Evolutionary conservation across 1,140 invertebrate species (phyloP).

Genomic region (Panagrolaimus sp.): DNA sequence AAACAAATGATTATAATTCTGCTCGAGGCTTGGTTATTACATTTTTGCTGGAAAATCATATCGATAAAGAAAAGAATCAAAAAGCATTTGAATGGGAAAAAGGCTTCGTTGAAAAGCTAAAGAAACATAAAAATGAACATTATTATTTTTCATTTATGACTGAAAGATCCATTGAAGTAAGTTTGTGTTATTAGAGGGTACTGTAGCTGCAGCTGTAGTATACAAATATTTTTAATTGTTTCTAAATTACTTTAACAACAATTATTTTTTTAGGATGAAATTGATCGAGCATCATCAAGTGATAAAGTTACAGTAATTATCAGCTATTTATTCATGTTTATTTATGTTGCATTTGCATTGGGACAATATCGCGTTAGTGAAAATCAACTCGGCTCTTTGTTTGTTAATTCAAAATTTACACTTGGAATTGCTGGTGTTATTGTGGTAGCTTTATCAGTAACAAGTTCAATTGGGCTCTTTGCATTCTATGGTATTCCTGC

Average conservation of each 20-base stretch:
- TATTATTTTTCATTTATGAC: constrained; percentile 80
- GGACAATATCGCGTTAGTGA: constrained; percentile 73
- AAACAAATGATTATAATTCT: constrained; percentile 66
- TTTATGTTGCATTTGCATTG: constrained; percentile 84
- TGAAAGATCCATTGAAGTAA: constrained; percentile 42
- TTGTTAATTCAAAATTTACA: constrained; percentile 76
- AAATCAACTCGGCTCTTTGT: constrained; percentile 61
- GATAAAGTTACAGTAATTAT: constrained; percentile 85
- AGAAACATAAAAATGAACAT: constrained; percentile 74
- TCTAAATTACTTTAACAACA: no score
- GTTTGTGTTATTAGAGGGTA: no score
- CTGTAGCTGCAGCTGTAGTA: no score
- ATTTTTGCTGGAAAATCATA: constrained; percentile 68
- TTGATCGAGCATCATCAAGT: constrained; percentile 80
- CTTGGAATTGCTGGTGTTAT: constrained; percentile 76
- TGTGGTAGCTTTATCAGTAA: constrained; percentile 75
- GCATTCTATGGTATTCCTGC: constrained; percentile 72
- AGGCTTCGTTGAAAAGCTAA: constrained; percentile 75
- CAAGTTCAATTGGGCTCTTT: constrained; percentile 72
- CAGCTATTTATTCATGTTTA: constrained; percentile 95
- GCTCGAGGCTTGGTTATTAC: constrained; percentile 73
- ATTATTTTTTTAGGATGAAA: constrained; percentile 68
- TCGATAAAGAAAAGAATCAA: constrained; percentile 66
- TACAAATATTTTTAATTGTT: no score
- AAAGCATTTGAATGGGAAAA: constrained; percentile 81